phyloP scores from a whole-genome alignment of 2,888 invertebrate species.

The Phasia obesa region DNA sequence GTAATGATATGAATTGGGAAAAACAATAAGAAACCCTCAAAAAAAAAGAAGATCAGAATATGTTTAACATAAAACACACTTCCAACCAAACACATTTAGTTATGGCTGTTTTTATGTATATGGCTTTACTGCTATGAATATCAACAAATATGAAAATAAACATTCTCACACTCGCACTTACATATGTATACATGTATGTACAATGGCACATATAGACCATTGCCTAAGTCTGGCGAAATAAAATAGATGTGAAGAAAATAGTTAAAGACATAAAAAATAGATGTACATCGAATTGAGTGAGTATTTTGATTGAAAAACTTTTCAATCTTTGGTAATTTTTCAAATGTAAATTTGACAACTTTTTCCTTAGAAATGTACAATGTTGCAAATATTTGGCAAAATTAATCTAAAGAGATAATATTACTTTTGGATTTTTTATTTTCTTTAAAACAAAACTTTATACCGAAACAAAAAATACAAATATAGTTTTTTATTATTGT shows the following conservation, averaged over 20 bases:
- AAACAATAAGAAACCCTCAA: conserved; percentile 33
- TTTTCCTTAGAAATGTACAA: conserved; percentile 30
- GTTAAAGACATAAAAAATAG: conserved; percentile 1
- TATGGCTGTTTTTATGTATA: not conserved
- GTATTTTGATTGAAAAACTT: conserved; percentile 68
- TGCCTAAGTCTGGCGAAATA: conserved; percentile 21
- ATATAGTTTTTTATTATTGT: not conserved
- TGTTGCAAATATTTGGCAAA: conserved; percentile 60
- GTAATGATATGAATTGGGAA: conserved; percentile 34
- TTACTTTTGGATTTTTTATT: not conserved
- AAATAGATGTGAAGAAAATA: conserved; percentile 33
- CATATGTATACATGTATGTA: no score
- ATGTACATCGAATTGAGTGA: conserved; percentile 8
- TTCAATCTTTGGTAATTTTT: conserved; percentile 63
- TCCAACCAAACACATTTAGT: not conserved
- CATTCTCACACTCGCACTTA: not conserved
- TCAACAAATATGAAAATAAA: not conserved
- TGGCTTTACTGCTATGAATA: not conserved
- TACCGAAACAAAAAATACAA: not conserved
- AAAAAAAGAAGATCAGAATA: conserved; percentile 45
- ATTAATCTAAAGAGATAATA: conserved; percentile 59
- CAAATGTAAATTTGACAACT: conserved; percentile 65
- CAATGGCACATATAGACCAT: not conserved
- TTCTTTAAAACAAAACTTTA: no score
- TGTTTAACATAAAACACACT: conserved; percentile 43